Evolutionary conservation across 2,113 vertebrate genomes (phyloP), one percentile per base, ranked within the genome.

Genomic region (Vimba vimba): DNA sequence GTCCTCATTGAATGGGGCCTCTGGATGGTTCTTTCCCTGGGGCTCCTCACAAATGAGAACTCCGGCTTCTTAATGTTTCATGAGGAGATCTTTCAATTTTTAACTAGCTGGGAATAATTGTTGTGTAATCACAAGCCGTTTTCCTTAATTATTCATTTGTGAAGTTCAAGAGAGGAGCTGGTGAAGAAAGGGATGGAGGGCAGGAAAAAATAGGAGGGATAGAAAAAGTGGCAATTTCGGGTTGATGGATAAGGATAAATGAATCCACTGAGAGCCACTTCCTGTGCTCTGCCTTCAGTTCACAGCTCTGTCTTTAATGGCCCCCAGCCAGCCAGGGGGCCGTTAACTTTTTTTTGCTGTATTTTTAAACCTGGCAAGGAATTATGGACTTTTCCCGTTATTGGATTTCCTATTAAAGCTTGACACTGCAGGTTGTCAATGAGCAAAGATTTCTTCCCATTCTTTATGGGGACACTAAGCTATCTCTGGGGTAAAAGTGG

Each of bases 101-200:
- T 88, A 62, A 83, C 85, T 59, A 87, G 82, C 73, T 47, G 85
- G 79, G 87, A 91, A 86, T 90, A 89, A 91, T 90, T 91, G 87
- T 91, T 89, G 89, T 90, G 87, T 89, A 88, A 89, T 89, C 87
- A 86, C 55, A 60, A 23, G 27, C 71, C 85, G 1, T 64, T 86
- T 68, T 59, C 82, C 82, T 91, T 64, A 89, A 91, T 88, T 90
- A 89, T 90, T 89, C 55, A 90, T 87, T 84, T 57, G 73, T 33
- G 25, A 52, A 71, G 57, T 76, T 57, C 66, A 73, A 52, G 50
- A 60, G 77, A 75, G 59, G 62, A 62, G 69, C 30, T 13, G 33
- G 23, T 17, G 69, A 69, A 36, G 27, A n/a, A 89, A 36, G 15
- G 8, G 59, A 30, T 4, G 55, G 55, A 15, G 47, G 12, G 25